A percentile compares a stretch with the other conserved stretches of the same genome.
Conservation (phyloP, 2,797 vertebrate species). For the Simalia tracyae region DNA sequence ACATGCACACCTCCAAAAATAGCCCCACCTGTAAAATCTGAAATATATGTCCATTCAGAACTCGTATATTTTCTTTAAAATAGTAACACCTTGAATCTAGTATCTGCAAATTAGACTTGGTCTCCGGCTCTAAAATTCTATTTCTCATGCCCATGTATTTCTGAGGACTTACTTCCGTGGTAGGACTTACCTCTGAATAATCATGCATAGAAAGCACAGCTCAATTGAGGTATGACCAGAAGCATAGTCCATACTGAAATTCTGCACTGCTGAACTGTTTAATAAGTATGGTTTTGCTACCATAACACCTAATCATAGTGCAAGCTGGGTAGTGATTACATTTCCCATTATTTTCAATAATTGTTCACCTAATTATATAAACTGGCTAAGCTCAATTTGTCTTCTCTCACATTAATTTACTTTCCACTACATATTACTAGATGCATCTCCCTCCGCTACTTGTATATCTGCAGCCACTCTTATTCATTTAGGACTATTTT, state of each 20-base stretch:
- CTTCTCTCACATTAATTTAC: slow-evolving; percentile 45
- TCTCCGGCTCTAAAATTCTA: background rate
- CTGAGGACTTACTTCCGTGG: background rate
- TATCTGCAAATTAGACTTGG: background rate
- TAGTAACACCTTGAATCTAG: background rate
- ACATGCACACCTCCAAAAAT: background rate
- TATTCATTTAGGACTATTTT: slow-evolving; percentile 4
- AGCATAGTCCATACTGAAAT: background rate
- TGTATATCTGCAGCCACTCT: slow-evolving; percentile 39
- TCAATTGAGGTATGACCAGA: background rate
- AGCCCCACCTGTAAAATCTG: background rate
- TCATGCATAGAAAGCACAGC: background rate
- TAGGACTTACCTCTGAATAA: background rate
- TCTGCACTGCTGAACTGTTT: background rate
- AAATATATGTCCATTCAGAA: background rate
- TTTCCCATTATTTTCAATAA: slow-evolving; percentile 36
- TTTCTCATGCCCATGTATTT: background rate
- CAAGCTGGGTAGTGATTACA: rapidly evolving
- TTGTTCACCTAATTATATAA: slow-evolving; percentile 55
- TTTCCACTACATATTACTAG: slow-evolving; percentile 8
- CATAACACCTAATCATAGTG: slow-evolving; percentile 6
- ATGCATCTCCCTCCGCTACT: slow-evolving; percentile 16
- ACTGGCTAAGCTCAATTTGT: slow-evolving; percentile 17
- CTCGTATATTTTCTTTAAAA: background rate
- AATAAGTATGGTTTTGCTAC: background rate